Evolutionary conservation across 2,797 vertebrate genomes (phyloP), one percentile per base, ranked within the genome.

Genomic region (Chloroceryle amazona): DNA sequence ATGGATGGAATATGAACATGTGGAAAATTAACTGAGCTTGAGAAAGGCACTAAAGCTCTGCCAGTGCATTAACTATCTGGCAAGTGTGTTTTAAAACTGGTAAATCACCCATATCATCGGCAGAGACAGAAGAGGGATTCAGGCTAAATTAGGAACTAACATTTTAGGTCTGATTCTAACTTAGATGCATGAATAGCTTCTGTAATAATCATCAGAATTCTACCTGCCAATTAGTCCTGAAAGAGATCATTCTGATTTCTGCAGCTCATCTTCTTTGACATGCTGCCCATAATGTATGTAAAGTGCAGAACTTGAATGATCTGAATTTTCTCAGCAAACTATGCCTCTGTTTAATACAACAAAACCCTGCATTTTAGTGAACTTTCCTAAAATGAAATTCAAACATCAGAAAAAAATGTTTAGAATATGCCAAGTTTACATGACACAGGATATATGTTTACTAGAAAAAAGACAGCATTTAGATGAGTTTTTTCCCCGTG

Each of bases 11-110:
- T 86, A 60, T 7, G 66, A 90, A 86, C 79, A 80, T 94, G 92
- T 93, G 85, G 92, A 86, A 90, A 90, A 96, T 93, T 93, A 85
- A 96, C 65, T 60, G 78, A 78, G 55, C 94, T 95, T 96, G 81
- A 78, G 92, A 93, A 95, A 92, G 57, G 78, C 79, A 66, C 75
- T 95, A 91, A 93, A 91, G 81, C 54, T 87, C 79, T 75, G 39
- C 21, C 17, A 73, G 61, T 80, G 84, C 73, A 70, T 94, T 92
- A 81, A 97, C 95, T 97, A 92, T 88, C 63, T 72, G 51, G 61
- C 49, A 79, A 91, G 57, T 84, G 12, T 71, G 61, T 88, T 83
- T 94, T 80, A 86, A 60, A 60, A 85, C 55, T 90, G 62, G 81
- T 90, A 94, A 94, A 91, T 93, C 66, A 78, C 63, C 87, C 81